Percentiles rank a stretch among this genome's conserved stretches.
Evolutionary conservation across 2,888 invertebrate species (phyloP).

Genomic region (Cenopis cana): DNA sequence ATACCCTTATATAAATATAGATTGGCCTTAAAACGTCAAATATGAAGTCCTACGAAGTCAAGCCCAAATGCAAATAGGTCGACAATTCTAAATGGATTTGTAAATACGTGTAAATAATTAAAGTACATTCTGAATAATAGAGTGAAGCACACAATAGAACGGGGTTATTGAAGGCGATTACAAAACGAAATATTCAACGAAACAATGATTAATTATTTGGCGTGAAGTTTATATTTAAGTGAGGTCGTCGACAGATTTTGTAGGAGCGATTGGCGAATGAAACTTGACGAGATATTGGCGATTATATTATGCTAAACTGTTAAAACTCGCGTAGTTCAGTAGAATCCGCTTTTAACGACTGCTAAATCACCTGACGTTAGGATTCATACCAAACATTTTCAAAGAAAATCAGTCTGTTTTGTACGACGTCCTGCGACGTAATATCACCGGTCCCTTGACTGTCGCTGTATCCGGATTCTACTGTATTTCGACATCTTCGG

Average conservation of each 20-base stretch:
- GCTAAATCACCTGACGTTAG: too few species aligned
- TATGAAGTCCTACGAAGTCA: neutral
- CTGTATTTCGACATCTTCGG: too few species aligned
- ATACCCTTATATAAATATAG: too few species aligned
- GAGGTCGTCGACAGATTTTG: constrained; percentile 1
- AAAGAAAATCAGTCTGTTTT: too few species aligned
- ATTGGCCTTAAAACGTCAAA: neutral
- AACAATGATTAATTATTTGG: constrained; percentile 33
- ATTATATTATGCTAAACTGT: too few species aligned
- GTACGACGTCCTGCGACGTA: too few species aligned
- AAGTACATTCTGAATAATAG: constrained; percentile 33
- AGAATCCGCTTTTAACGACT: too few species aligned
- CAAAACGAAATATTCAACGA: constrained; percentile 6
- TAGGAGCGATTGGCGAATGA: neutral
- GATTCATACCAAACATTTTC: too few species aligned
- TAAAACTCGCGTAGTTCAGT: too few species aligned
- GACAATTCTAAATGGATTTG: constrained; percentile 29
- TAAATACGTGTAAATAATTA: constrained; percentile 38
- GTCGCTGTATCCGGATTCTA: too few species aligned
- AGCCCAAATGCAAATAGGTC: constrained; percentile 28
- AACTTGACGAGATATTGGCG: too few species aligned
- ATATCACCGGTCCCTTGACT: too few species aligned
- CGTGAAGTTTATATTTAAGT: constrained; percentile 4
- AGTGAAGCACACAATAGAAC: constrained; percentile 28
- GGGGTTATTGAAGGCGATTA: constrained; percentile 35